A percentile compares a stretch with the other conserved stretches of the same genome.
phyloP scores from a whole-genome alignment of 2,888 invertebrate species.

The Congeria kusceri region DNA sequence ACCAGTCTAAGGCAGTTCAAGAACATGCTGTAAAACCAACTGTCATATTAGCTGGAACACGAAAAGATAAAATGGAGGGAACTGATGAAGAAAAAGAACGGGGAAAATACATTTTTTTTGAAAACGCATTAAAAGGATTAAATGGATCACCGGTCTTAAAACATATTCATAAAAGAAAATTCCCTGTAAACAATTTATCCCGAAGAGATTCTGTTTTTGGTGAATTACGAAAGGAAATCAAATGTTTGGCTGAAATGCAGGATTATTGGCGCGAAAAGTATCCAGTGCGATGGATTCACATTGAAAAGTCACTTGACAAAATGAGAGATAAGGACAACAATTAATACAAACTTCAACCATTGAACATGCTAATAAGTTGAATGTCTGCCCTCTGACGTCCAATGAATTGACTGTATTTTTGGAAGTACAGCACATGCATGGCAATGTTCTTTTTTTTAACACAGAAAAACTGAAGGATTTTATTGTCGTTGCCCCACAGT shows the following conservation, averaged over 20 bases:
- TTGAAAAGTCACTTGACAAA: conserved; percentile 35
- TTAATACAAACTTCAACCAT: conserved; percentile 26
- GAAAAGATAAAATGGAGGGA: conserved; percentile 40
- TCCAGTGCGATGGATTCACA: conserved; percentile 50
- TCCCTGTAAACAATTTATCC: conserved; percentile 29
- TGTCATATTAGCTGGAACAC: conserved; percentile 53
- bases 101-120: conserved; percentile 44
- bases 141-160: conserved; percentile 1
- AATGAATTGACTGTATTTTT: conserved; percentile 27
- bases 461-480: conserved; percentile 30
- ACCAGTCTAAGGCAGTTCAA: background rate
- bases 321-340: conserved; percentile 32
- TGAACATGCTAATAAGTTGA: conserved; percentile 7
- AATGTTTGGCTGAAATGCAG: conserved; percentile 32
- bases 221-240: conserved; percentile 27
- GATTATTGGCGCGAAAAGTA: conserved; percentile 36
- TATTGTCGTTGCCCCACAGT: conserved; percentile 51
- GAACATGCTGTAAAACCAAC: conserved; percentile 23
- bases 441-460: conserved; percentile 53
- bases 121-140: conserved; percentile 39
- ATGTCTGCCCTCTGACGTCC: conserved; percentile 4
- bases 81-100: conserved; percentile 36
- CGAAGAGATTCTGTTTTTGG: conserved; percentile 15
- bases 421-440: conserved; percentile 46
- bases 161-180: conserved; percentile 33